phyloP scores from a whole-genome alignment of 2,888 invertebrate species.

The Cephus pulcher region DNA sequence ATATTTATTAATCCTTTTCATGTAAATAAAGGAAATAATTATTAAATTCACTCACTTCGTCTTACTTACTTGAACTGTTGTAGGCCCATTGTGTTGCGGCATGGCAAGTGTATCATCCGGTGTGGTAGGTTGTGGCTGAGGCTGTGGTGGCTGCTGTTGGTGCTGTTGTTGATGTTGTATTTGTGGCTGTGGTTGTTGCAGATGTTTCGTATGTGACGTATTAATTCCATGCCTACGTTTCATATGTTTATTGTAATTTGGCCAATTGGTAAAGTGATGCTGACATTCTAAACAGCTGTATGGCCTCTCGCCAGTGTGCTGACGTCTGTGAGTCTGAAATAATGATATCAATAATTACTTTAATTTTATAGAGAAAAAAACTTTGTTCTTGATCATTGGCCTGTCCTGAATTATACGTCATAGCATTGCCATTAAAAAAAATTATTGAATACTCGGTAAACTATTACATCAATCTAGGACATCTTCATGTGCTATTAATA shows the following conservation, averaged over 20 bases:
- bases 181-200: constrained; percentile 45
- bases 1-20: not conserved
- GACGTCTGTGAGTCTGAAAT: constrained; percentile 75
- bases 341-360: constrained; percentile 4
- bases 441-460: too few relatives aligned
- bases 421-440: not conserved
- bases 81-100: constrained; percentile 31
- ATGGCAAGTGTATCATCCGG: constrained; percentile 28
- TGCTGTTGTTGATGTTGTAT: constrained; percentile 39
- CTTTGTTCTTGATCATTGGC: not conserved
- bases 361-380: not conserved
- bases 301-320: constrained; percentile 76
- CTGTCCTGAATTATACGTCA: not conserved
- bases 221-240: constrained; percentile 78
- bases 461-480: too few relatives aligned
- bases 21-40: not conserved
- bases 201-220: constrained; percentile 67
- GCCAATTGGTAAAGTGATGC: constrained; percentile 84
- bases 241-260: constrained; percentile 87
- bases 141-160: constrained; percentile 28
- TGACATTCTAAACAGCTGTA: constrained; percentile 80
- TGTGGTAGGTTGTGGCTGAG: constrained; percentile 25
- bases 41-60: not conserved
- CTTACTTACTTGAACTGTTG: constrained; percentile 42
- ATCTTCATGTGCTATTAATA: not conserved